Base-by-base conservation (phyloP, 2,888 invertebrate genomes). In the Cactoblastis cactorum region DNA sequence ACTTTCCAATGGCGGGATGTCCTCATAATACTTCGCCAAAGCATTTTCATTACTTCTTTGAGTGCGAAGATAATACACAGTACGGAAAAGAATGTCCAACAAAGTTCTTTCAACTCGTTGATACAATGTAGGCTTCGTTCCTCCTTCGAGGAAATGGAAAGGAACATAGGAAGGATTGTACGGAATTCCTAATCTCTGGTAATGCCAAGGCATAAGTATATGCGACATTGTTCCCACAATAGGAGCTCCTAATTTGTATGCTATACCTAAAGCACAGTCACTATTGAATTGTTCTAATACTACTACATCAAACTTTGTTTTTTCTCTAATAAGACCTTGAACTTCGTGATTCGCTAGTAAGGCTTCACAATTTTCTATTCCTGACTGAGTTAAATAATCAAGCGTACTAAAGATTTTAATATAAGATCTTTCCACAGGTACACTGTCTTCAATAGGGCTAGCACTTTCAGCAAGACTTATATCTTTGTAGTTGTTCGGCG, bases 281-380 rank as follows among this genome's bases (percentile, higher is more conserved):
- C 91, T 91, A 58, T 94, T 94, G 68, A 95, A 95, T 51, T 91
- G 91, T 76, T 95, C 95, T 49, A 92, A 81, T 0, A 95, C 71
- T 4, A 94, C 86, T 0, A 95, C 72, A 72, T 96, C 95, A 64
- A 92, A 95, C 45, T 91, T 91, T 2, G 82, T 75, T 55, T 85
- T 83, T 1, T 68, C 65, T 38, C 79, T 75, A n/a, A 90, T 64
- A 32, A 91, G 67, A 50, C 71, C 52, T 61, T 77, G 79, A 34
- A 91, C 85, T 51, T 67, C 56, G 14, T 77, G 59, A 53, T 83
- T 82, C 6, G 65, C 70, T 15, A 91, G 57, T 57, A 80, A 62
- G 0, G 62, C 59, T 55, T 80, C 69, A 61, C 92, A 92, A 49
- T 77, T 74, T 6, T 77, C 58, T 18, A 60, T 56, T n/a, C 80